Evolutionary conservation across 2,113 vertebrate genomes (phyloP).

Genomic region (Salvelinus sp.): DNA sequence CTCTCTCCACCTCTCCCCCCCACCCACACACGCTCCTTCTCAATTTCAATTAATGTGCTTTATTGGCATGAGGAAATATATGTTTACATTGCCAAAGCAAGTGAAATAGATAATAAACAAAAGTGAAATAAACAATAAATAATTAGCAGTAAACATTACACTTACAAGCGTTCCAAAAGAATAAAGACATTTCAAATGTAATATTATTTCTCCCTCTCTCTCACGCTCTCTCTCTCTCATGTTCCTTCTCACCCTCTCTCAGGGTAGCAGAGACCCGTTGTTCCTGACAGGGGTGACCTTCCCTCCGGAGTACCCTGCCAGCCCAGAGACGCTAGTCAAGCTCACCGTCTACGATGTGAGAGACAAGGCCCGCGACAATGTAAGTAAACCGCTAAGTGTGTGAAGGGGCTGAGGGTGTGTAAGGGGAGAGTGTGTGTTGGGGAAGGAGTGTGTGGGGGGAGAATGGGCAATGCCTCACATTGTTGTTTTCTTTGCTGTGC

Average conservation of each 20-base stretch:
- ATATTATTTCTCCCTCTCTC: conserved; percentile 8
- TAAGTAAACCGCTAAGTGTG: conserved; percentile 74
- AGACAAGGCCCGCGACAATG: conserved; percentile 87
- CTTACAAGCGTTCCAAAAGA: too few relatives aligned
- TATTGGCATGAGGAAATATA: neutral
- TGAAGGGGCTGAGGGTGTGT: conserved; percentile 9
- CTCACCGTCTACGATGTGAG: conserved; percentile 95
- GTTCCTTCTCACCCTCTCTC: conserved; percentile 55
- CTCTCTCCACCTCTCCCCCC: neutral
- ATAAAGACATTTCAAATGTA: too few relatives aligned
- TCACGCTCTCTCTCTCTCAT: conserved; percentile 25
- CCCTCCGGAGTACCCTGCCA: conserved; percentile 88
- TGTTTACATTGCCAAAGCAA: too few relatives aligned
- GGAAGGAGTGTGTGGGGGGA: conserved; percentile 7
- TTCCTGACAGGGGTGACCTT: conserved; percentile 94
- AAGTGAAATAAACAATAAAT: too few relatives aligned
- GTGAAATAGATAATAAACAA: too few relatives aligned
- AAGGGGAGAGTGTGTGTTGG: neutral
- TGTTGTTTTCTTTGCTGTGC: too few relatives aligned
- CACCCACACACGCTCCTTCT: conserved; percentile 12
- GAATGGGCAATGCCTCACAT: neutral
- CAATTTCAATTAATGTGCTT: conserved; percentile 15
- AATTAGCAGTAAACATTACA: too few relatives aligned
- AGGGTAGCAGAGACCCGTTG: conserved; percentile 95
- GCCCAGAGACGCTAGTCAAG: conserved; percentile 90